Base-by-base conservation (phyloP, 2,113 vertebrate species). In the Vidua macroura region DNA sequence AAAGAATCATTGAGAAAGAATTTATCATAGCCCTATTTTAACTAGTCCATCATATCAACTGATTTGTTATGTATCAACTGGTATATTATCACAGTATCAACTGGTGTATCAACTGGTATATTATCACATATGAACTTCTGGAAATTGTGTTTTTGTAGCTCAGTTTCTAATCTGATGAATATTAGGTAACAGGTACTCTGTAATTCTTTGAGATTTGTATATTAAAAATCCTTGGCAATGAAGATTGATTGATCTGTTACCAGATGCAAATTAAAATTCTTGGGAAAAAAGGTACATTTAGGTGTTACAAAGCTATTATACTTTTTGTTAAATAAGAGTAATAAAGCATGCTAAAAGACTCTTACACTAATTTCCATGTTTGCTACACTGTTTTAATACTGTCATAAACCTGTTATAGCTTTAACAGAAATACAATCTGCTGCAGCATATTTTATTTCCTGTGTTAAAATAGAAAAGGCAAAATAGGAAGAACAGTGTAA, bases 391-490 rank as follows among this genome's bases (percentile, higher is more conserved):
- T 95, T 97, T 98, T 97, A 98, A 74, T 86, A 74, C 83, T 74
- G 58, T 90, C 94, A 92, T 98, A 98, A 98, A 97, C 83, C 92
- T 97, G 92, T 84, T 97, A 93, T 15, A 66, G 60, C 58, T 96
- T 93, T 92, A 96, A 95, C 83, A 97, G 96, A 98, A 97, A 97
- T 97, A 96, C 48, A 93, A 63, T 96, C 63, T 51, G 23, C 46
- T 78, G 72, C 70, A 91, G 63, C 39, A 44, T 96, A 88, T 96
- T 97, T 97, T 96, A 98, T 97, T 90, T 81, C 90, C 72, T 76
- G 13, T 56, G 12, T 91, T 93, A 86, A 94, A 95, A 86, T 9
- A 83, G 53, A 82, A 94, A 95, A 96, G 76, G 79, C 48, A 88
- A 96, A 97, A 27, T 22, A 92, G 64, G 60, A 39, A 92, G 64